Conservation (phyloP, 2,797 vertebrate genomes). For the Uromys caudimaculatus region DNA sequence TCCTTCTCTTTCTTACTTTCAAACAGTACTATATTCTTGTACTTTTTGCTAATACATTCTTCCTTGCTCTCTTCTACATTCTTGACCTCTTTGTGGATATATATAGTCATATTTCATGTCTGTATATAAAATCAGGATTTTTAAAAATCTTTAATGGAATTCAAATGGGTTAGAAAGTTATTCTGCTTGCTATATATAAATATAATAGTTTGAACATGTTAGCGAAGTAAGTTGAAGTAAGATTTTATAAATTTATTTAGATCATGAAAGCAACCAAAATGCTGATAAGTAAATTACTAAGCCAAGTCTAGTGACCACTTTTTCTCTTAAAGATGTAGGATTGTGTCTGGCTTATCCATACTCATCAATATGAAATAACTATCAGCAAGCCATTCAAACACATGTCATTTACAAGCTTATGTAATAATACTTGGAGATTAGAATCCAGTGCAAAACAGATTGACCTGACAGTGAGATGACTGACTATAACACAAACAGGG, state of each 20-base stretch:
- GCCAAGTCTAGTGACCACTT: not conserved
- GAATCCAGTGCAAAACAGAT: constrained; percentile 27
- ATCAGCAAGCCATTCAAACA: constrained; percentile 54
- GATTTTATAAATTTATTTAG: not conserved
- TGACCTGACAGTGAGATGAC: constrained; percentile 46
- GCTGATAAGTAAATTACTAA: not conserved
- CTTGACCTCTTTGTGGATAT: not conserved
- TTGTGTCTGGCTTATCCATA: constrained; percentile 6
- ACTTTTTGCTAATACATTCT: not conserved
- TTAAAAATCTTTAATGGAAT: not conserved
- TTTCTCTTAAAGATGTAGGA: constrained; percentile 48
- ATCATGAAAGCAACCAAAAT: not conserved
- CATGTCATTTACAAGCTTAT: constrained; percentile 47
- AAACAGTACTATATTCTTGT: not conserved
- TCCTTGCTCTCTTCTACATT: not conserved
- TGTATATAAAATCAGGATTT: too few species aligned
- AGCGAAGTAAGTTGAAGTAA: not conserved
- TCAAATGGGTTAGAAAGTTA: not conserved
- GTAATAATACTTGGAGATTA: constrained; percentile 63
- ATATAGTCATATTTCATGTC: not conserved
- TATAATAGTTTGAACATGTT: not conserved
- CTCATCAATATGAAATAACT: constrained; percentile 58
- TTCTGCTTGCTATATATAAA: not conserved
- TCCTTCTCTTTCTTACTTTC: not conserved
- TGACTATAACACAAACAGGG: not conserved